phyloP scores from a whole-genome alignment of 2,113 vertebrate species.

The Fulica atra region DNA sequence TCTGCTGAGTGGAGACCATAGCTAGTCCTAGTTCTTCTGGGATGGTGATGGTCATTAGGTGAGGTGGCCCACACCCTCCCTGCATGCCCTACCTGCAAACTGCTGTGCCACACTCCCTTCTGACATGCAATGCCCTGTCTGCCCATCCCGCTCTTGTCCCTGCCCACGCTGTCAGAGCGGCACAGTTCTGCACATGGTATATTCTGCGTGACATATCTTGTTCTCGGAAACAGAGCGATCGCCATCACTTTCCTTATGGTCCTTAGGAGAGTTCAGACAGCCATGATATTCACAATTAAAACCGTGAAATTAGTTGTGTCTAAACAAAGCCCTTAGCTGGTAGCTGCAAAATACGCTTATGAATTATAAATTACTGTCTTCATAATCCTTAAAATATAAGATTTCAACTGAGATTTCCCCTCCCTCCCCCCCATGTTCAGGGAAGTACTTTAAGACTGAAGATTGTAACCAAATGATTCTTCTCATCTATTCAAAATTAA shows the following conservation, averaged over 20 bases:
- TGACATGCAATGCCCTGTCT: too few species aligned
- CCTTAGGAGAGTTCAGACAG: not conserved
- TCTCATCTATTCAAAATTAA: not conserved
- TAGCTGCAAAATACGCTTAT: not conserved
- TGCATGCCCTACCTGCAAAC: too few species aligned
- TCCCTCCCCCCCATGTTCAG: not conserved
- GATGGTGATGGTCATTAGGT: too few species aligned
- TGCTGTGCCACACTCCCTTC: too few species aligned
- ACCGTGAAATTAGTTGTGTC: not conserved
- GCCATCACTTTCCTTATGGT: not conserved
- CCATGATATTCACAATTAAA: not conserved
- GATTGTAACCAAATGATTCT: not conserved
- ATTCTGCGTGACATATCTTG: not conserved
- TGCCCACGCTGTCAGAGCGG: too few species aligned
- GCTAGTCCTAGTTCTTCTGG: too few species aligned
- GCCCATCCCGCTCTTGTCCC: too few species aligned
- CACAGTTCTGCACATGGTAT: not conserved
- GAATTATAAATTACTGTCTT: not conserved
- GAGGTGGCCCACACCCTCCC: too few species aligned
- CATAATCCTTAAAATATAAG: not conserved
- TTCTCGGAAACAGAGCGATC: not conserved
- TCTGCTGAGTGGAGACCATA: too few species aligned
- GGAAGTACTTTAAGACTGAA: not conserved
- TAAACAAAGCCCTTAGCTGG: not conserved
- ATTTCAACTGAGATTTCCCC: not conserved